Base-by-base conservation (phyloP, 2,113 vertebrate species). In the Embiotoca jacksoni region DNA sequence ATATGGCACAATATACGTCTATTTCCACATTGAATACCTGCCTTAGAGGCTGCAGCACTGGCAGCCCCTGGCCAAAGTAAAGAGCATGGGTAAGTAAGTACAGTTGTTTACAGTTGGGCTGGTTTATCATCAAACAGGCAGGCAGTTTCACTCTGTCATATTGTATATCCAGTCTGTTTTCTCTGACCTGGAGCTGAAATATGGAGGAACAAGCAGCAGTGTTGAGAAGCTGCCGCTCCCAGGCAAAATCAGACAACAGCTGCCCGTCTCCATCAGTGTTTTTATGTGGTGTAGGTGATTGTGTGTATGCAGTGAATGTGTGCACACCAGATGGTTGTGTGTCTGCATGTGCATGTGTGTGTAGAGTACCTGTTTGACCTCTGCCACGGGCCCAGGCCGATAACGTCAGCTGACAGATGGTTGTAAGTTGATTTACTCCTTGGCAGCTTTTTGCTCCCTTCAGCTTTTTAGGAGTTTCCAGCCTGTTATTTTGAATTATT, bases 321-420 rank as follows among this genome's bases (percentile, higher is more conserved):
- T 61, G 39, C 77, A 52, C 60, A 80, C 71, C 78, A 88, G 54
- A 77, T 84, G 88, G 69, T 39, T 72, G 61, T 65, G 72, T 62
- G 33, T 75, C 37, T 75, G 35, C 32, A 4, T 84, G 77, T 76
- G 70, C 9, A 30, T 37, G 65, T 83, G 66, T 78, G 78, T 80
- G 70, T 60, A 7, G 72, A 84, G 62, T 86, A 88, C 84, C 82
- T 88, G 82, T 84, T 83, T 90, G 88, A 90, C 90, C 85, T 62
- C 76, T 75, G 85, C 83, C 73, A 70, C 46, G 15, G 74, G 76
- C 87, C 83, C 68, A 46, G 53, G 63, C 58, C 80, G 84, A 85
- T 86, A 81, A 75, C 23, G 64, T 86, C 85, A 81, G 76, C 78
- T 84, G 78, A 85, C 90, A 91, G 88, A 88, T 91, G 88, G 78